A percentile compares a stretch with the other conserved stretches of the same genome.
Conservation (phyloP, 37 sponge, comb jelly and placozoan genomes). For the Dysidea cf. avara region DNA sequence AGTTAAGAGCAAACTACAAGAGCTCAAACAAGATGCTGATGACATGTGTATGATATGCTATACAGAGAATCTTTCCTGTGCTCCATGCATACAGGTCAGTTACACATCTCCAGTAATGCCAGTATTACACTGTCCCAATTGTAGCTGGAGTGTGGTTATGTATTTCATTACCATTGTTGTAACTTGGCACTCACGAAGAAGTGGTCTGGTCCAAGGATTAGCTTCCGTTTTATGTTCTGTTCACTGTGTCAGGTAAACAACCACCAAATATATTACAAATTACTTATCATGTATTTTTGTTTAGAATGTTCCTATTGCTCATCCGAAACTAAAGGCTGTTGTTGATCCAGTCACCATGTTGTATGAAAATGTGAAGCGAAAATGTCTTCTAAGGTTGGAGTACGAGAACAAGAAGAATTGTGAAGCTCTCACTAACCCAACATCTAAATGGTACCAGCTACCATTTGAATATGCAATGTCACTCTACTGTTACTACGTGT, state of each 20-base stretch:
- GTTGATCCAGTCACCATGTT: slow-evolving; percentile 69
- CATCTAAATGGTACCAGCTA: slow-evolving; percentile 88
- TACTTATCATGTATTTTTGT: not conserved
- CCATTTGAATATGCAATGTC: slow-evolving; percentile 91
- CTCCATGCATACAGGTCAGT: slow-evolving; percentile 78
- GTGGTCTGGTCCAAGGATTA: slow-evolving; percentile 95
- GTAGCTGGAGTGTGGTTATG: slow-evolving; percentile 93
- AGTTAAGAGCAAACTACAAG: slow-evolving; percentile 1
- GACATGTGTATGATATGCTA: slow-evolving; percentile 99
- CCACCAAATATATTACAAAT: not conserved
- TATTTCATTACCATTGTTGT: slow-evolving; percentile 94
- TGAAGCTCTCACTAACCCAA: slow-evolving; percentile 76
- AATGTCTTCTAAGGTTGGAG: slow-evolving; percentile 89
- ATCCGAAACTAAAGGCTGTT: slow-evolving; percentile 69
- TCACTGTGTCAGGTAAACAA: slow-evolving; percentile 88
- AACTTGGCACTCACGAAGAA: slow-evolving; percentile 68
- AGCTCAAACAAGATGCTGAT: slow-evolving; percentile 91
- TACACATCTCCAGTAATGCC: not conserved
- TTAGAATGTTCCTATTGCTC: slow-evolving; percentile 77
- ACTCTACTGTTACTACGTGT: slow-evolving; percentile 95
- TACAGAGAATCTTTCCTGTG: slow-evolving; percentile 86
- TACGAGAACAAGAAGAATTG: slow-evolving; percentile 89
- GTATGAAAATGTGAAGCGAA: slow-evolving; percentile 85
- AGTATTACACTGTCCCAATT: slow-evolving; percentile 2
- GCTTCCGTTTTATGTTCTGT: slow-evolving; percentile 96